Conservation (phyloP, 2,113 vertebrate genomes). For the Crotophaga sulcirostris region DNA sequence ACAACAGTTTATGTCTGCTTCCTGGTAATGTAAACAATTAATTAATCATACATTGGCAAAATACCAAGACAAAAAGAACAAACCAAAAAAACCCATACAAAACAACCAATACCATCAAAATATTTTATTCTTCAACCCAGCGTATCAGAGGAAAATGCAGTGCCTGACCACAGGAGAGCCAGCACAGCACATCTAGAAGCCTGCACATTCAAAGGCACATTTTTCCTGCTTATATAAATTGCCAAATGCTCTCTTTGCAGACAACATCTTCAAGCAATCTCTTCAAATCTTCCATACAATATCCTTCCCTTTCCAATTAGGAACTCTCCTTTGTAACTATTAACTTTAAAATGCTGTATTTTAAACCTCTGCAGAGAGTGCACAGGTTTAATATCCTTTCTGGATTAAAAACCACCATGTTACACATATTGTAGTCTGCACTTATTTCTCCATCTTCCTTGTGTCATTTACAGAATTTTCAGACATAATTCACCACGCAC, state of each 20-base stretch:
- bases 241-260: neutral
- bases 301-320: neutral
- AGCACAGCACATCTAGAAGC: neutral
- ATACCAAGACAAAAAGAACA: neutral
- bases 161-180: neutral
- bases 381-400: neutral
- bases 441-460: neutral
- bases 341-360: neutral
- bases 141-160: neutral
- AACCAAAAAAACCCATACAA: too few relatives aligned
- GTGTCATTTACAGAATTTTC: neutral
- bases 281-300: neutral
- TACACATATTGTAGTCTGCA: neutral
- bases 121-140: neutral
- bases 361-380: neutral
- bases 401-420: neutral
- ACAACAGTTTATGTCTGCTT: neutral
- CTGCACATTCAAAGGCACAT: neutral
- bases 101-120: neutral
- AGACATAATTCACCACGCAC: neutral
- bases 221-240: neutral
- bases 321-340: neutral
- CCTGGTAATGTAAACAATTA: neutral
- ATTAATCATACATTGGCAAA: neutral
- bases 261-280: neutral